Evolutionary conservation across 2,113 vertebrate species (phyloP).

Genomic region (Dinomys branickii): DNA sequence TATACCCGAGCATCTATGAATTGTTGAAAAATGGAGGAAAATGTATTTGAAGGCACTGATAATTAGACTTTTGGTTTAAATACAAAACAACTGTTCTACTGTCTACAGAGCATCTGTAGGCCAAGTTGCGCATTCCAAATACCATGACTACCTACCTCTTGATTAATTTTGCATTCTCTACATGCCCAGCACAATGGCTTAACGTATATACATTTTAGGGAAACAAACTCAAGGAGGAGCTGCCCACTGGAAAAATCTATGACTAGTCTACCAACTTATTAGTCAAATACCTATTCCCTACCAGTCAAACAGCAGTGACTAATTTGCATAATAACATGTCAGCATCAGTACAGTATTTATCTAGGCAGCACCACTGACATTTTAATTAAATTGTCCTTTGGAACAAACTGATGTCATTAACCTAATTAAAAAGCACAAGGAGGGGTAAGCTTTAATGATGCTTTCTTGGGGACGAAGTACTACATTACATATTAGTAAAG

Average conservation of each 20-base stretch:
- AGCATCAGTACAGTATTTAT: slow-evolving; percentile 73
- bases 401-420: slow-evolving; percentile 79
- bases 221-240: slow-evolving; percentile 36
- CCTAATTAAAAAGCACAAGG: slow-evolving; percentile 77
- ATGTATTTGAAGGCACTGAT: not conserved
- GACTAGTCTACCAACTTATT: slow-evolving; percentile 17
- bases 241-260: not conserved
- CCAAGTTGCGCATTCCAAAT: not conserved
- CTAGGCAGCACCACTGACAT: slow-evolving; percentile 72
- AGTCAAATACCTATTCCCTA: slow-evolving; percentile 39
- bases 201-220: not conserved
- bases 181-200: not conserved
- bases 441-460: slow-evolving; percentile 60
- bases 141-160: not conserved
- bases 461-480: slow-evolving; percentile 68
- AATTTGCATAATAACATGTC: slow-evolving; percentile 74
- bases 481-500: slow-evolving; percentile 69
- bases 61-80: slow-evolving; percentile 16
- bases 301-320: slow-evolving; percentile 22
- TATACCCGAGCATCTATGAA: not conserved
- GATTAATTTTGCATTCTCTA: not conserved
- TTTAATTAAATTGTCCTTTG: slow-evolving; percentile 81
- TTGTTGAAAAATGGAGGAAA: slow-evolving; percentile 29
- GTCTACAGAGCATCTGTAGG: not conserved
- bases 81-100: not conserved